These are phyloP conservation scores for Drosophila subobscura DNA, from an alignment of 1,140 invertebrate species.

Conservation along the genomic window DNA sequence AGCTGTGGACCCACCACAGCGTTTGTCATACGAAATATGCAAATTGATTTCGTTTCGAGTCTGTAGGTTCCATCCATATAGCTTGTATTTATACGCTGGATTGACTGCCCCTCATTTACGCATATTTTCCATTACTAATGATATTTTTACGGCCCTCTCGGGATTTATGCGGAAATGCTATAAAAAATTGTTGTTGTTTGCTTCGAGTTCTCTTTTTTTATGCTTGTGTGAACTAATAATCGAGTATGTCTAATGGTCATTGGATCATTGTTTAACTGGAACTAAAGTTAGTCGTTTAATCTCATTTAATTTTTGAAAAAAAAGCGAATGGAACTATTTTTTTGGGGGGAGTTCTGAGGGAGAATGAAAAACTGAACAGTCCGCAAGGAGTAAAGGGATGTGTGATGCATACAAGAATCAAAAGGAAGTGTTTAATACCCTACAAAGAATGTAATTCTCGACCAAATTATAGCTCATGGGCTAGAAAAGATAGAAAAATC, in stretches of 20 bases:
- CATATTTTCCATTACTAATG: slow-evolving; percentile 59
- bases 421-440: too few relatives aligned
- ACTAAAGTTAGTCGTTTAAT: slow-evolving; percentile 30
- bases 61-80: slow-evolving; percentile 3
- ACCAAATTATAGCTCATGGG: too few relatives aligned
- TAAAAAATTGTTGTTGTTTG: slow-evolving; percentile 42
- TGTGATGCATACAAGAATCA: neutral
- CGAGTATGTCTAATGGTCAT: slow-evolving; percentile 54
- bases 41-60: slow-evolving; percentile 50
- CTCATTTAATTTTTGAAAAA: slow-evolving; percentile 7
- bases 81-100: slow-evolving; percentile 29
- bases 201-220: slow-evolving; percentile 32
- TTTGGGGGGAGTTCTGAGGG: too few relatives aligned
- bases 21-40: slow-evolving; percentile 77
- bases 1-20: slow-evolving; percentile 62
- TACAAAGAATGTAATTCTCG: too few relatives aligned
- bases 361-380: too few relatives aligned
- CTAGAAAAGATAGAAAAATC: too few relatives aligned
- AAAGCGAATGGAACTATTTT: too few relatives aligned
- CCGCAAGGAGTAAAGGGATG: neutral
- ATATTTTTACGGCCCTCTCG: slow-evolving; percentile 72
- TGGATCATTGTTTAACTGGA: slow-evolving; percentile 22
- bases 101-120: slow-evolving; percentile 48
- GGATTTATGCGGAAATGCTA: slow-evolving; percentile 75
- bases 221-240: slow-evolving; percentile 77